Percentiles rank a stretch among this genome's conserved stretches.
Conservation (phyloP, 2,113 vertebrate species). For the Pygathrix nemaeus region DNA sequence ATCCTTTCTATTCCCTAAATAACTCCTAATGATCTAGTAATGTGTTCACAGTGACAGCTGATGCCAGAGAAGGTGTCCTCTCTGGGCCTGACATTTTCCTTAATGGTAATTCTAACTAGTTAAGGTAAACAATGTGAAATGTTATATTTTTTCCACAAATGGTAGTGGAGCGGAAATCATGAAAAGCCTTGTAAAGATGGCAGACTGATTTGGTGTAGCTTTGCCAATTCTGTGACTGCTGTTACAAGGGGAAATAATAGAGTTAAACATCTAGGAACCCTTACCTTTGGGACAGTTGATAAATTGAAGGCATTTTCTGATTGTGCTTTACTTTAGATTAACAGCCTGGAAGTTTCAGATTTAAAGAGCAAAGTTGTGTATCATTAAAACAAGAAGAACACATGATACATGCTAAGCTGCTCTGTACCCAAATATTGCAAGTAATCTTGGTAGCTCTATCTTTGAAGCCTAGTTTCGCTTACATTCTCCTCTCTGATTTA, state of each 20-base stretch:
- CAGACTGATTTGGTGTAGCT: neutral
- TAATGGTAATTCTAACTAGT: constrained; percentile 30
- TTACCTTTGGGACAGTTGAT: constrained; percentile 54
- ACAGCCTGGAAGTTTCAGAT: constrained; percentile 46
- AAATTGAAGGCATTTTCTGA: constrained; percentile 58
- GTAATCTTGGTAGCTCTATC: neutral
- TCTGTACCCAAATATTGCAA: neutral
- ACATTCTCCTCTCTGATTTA: neutral
- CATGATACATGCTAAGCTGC: neutral
- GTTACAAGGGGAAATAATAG: neutral
- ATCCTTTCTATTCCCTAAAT: constrained; percentile 33
- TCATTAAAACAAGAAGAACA: constrained; percentile 47
- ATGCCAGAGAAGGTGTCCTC: neutral
- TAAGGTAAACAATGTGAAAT: constrained; percentile 27
- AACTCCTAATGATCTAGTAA: neutral
- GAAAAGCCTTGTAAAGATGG: neutral
- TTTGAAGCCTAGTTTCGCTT: neutral
- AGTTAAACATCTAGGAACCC: constrained; percentile 34
- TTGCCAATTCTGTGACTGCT: neutral
- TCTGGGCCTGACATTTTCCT: constrained; percentile 53
- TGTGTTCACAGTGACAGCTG: constrained; percentile 20
- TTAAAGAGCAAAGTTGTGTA: constrained; percentile 73
- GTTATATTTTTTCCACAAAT: neutral
- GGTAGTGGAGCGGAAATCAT: neutral
- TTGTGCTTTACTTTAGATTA: constrained; percentile 52